phyloP scores from a whole-genome alignment of 2,113 vertebrate species.

The Phylloscopus trochiloides region DNA sequence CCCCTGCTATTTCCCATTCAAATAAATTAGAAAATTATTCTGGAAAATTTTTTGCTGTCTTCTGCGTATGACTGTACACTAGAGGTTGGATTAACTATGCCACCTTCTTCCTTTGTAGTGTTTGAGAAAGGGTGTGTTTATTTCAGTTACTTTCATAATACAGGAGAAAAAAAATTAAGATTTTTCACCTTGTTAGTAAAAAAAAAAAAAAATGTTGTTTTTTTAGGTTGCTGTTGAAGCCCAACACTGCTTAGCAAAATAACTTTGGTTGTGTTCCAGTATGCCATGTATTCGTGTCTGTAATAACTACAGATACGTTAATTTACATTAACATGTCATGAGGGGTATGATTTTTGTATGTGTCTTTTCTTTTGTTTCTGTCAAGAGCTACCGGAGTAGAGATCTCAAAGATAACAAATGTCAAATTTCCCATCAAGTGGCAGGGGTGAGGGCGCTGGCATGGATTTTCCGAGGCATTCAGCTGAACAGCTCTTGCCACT shows the following conservation, averaged over 20 bases:
- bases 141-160: not conserved
- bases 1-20: not conserved
- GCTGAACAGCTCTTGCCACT: not conserved
- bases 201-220: not conserved
- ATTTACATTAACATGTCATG: rapidly evolving
- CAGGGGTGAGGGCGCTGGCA: rapidly evolving
- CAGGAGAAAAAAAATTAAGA: not conserved
- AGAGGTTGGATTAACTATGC: not conserved
- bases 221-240: not conserved
- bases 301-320: not conserved
- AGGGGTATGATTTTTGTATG: not conserved
- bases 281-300: rapidly evolving
- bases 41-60: not conserved
- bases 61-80: not conserved
- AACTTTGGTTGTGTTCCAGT: not conserved
- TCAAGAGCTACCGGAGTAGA: not conserved
- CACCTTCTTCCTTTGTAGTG: not conserved
- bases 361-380: not conserved
- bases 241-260: not conserved
- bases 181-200: not conserved
- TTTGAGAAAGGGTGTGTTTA: not conserved
- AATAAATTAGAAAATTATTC: not conserved
- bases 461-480: not conserved
- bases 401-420: not conserved
- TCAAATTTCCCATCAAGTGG: not conserved